These are phyloP conservation scores for Cerastoderma edule DNA, from an alignment of 2,888 invertebrate species.

Conservation along the genomic window DNA sequence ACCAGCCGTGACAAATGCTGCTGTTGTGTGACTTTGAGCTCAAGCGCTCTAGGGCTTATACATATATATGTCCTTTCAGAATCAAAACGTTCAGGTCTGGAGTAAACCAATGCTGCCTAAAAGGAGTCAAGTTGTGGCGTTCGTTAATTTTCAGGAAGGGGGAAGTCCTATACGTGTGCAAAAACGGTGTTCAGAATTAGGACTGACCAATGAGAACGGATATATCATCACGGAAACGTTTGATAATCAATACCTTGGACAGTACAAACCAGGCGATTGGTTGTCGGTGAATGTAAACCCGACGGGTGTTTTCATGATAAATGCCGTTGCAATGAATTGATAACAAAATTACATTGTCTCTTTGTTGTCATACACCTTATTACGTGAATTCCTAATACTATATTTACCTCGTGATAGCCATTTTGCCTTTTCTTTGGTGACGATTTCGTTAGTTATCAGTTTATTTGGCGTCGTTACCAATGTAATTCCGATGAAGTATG, in stretches of 20 bases:
- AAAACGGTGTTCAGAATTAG: slow-evolving; percentile 58
- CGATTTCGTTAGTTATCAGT: too few species aligned
- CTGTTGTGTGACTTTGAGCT: neutral
- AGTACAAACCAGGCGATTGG: slow-evolving; percentile 54
- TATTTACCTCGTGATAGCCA: too few species aligned
- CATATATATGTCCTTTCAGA: slow-evolving; percentile 32
- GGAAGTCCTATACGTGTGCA: slow-evolving; percentile 64
- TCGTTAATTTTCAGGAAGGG: slow-evolving; percentile 66
- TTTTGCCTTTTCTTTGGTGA: too few species aligned
- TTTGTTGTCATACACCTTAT: too few species aligned
- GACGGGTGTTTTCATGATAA: slow-evolving; percentile 62
- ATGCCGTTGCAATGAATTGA: slow-evolving; percentile 42
- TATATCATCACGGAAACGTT: slow-evolving; percentile 77
- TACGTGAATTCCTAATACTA: too few species aligned
- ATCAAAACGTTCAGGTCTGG: slow-evolving; percentile 90
- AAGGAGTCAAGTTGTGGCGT: slow-evolving; percentile 72
- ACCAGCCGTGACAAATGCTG: neutral
- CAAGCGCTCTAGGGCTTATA: too few species aligned
- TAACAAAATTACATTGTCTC: too few species aligned
- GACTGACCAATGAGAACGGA: slow-evolving; percentile 58
- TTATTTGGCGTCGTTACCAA: too few species aligned
- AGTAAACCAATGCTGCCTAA: slow-evolving; percentile 86
- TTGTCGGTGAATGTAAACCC: slow-evolving; percentile 61
- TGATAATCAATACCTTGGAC: slow-evolving; percentile 60
- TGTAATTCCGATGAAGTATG: too few species aligned